Percentiles rank a stretch among this genome's conserved stretches.
Evolutionary conservation across 2,797 vertebrate genomes (phyloP).

Genomic region (Sebastes hubbsi): DNA sequence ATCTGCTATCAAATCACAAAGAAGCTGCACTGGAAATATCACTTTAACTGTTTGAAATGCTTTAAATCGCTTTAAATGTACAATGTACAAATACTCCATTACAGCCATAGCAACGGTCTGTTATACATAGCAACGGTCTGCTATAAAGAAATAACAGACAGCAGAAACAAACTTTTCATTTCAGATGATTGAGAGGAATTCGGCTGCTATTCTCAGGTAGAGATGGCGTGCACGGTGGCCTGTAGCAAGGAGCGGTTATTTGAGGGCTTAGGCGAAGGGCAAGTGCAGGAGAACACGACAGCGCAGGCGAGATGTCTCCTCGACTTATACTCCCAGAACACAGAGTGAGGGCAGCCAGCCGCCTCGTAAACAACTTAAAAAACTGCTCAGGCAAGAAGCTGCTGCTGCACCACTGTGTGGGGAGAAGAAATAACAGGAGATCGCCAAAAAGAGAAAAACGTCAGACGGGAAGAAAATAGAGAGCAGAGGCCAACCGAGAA

Average conservation of each 20-base stretch:
- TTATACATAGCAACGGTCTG: no score
- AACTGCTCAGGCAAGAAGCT: conserved; percentile 33
- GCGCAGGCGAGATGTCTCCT: conserved; percentile 31
- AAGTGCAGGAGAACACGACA: conserved; percentile 8
- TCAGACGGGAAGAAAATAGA: conserved; percentile 23
- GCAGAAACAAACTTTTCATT: not conserved
- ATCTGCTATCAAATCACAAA: not conserved
- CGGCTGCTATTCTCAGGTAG: not conserved
- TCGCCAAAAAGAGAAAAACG: conserved; percentile 13
- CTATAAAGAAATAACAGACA: no score
- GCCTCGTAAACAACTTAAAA: conserved; percentile 50
- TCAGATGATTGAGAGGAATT: not conserved
- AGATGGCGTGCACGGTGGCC: not conserved
- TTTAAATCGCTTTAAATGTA: no score
- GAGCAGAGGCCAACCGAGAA: conserved; percentile 18
- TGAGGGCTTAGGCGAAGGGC: conserved; percentile 2
- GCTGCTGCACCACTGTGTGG: not conserved
- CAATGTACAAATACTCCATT: no score
- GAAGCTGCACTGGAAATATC: not conserved
- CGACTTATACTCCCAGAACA: conserved; percentile 26
- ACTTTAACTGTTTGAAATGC: no score
- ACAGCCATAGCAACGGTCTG: no score
- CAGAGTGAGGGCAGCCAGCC: conserved; percentile 34
- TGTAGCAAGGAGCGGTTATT: conserved; percentile 15
- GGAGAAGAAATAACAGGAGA: not conserved